These are phyloP conservation scores for Mythimna albipuncta DNA, from an alignment of 2,888 invertebrate species.

Conservation along the genomic window DNA sequence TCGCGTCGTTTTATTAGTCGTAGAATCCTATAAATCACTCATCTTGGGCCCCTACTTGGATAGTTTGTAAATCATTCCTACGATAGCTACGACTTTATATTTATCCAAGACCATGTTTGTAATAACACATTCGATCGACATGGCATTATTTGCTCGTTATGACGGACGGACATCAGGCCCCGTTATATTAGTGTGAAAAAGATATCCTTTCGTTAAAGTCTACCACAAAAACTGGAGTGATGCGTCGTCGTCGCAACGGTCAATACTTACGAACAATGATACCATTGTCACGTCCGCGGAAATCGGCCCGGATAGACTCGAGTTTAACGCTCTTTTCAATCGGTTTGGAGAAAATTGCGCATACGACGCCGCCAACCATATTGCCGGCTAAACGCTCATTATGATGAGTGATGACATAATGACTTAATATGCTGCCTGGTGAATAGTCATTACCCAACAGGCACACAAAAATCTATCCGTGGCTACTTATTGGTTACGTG, in stretches of 20 bases:
- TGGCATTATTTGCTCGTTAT: slow-evolving; percentile 40
- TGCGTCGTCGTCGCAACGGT: slow-evolving; percentile 50
- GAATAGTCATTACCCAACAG: slow-evolving; percentile 67
- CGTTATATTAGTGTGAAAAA: slow-evolving; percentile 48
- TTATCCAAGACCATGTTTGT: slow-evolving; percentile 61
- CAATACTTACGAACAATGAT: slow-evolving; percentile 75
- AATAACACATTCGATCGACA: slow-evolving; percentile 55
- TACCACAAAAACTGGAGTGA: slow-evolving; percentile 38
- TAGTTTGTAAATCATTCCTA: slow-evolving; percentile 74
- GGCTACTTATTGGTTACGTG: slow-evolving; percentile 44
- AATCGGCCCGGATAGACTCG: slow-evolving; percentile 72
- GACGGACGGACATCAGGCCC: slow-evolving; percentile 35
- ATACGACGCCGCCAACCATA: slow-evolving; percentile 33
- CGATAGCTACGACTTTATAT: slow-evolving; percentile 66
- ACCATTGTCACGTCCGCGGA: slow-evolving; percentile 81
- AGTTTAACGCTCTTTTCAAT: slow-evolving; percentile 66
- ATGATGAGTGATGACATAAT: slow-evolving; percentile 73
- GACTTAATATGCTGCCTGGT: slow-evolving; percentile 70
- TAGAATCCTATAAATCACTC: slow-evolving; percentile 77
- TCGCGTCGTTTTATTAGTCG: slow-evolving; percentile 69
- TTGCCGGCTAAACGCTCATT: slow-evolving; percentile 59
- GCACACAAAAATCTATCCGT: slow-evolving; percentile 67
- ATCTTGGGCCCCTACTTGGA: slow-evolving; percentile 73
- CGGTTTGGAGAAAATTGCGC: slow-evolving; percentile 76
- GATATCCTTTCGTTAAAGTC: slow-evolving; percentile 20